Base-by-base conservation (phyloP, 1,140 invertebrate species). In the Trichogramma pretiosum region DNA sequence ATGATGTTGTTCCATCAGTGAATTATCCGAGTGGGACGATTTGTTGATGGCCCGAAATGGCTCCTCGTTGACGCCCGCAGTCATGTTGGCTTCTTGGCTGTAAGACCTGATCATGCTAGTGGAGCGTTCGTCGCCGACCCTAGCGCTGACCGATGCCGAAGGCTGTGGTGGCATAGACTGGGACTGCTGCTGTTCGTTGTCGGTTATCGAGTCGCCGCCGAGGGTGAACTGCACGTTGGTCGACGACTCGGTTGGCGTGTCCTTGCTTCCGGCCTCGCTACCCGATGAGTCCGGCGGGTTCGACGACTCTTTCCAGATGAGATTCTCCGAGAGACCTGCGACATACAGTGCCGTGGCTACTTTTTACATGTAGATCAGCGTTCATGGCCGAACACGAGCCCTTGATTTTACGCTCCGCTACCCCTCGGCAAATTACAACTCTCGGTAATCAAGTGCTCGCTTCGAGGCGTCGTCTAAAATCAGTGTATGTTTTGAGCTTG, bases 21-120 rank as follows among this genome's bases (percentile, higher is more conserved):
- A 72, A 30, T 74, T 72, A 30, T 76, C 73, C 19, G 75, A 76
- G 26, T 67, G 60, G 4, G 73, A 76, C 1, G 65, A 66, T 52
- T 70, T n/a, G n/a, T n/a, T 72, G 14, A 61, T 60, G 39, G 67
- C 5, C 5, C 11, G 24, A 11, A 28, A 28, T 5, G 24, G 5
- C 24, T 64, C 57, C 14, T 61, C 59, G 21, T 14, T 48, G 7
- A 61, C n/a, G 32, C n/a, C n/a, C n/a, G n/a, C n/a, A n/a, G 56
- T 41, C 54, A 71, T 63, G 38, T 63, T 71, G 3, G 66, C 63
- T 30, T 73, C 67, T 39, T 71, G 69, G 23, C 67, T 70, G 43
- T 56, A 66, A 8, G 67, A 70, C 19, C 68, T 62, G 32, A 60
- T 55, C 48, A 66, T 66, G 0, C 39, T 44, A 4, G 21, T 21